Evolutionary conservation across 2,797 vertebrate genomes (phyloP).

Genomic region (Channallabes apus): DNA sequence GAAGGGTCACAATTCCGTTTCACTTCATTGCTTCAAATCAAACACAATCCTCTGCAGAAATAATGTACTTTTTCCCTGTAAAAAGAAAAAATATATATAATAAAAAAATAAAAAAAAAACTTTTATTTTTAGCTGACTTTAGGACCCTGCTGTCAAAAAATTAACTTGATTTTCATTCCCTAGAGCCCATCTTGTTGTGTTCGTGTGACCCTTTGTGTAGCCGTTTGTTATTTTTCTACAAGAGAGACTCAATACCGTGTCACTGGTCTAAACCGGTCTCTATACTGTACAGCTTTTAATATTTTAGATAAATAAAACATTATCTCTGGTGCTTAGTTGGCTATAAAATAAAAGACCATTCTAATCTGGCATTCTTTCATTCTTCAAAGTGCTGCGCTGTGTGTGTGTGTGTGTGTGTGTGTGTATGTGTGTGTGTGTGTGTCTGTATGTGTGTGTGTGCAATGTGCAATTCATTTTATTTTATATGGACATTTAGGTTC

Average conservation of each 20-base stretch:
- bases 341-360: slow-evolving; percentile 38
- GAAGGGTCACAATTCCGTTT: neutral
- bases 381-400: neutral
- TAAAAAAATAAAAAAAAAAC: neutral
- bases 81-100: neutral
- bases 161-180: neutral
- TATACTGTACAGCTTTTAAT: slow-evolving; percentile 48
- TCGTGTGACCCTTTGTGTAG: neutral
- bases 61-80: neutral
- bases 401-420: slow-evolving; percentile 4
- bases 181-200: slow-evolving; percentile 6
- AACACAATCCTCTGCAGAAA: neutral
- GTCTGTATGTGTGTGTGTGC: too few relatives aligned
- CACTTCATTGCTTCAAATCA: neutral
- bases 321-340: slow-evolving; percentile 32
- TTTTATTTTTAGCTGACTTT: neutral
- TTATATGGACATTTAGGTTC: slow-evolving; percentile 43
- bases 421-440: neutral
- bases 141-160: slow-evolving; percentile 9
- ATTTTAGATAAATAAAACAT: slow-evolving; percentile 58
- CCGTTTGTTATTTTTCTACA: slow-evolving; percentile 7
- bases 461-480: slow-evolving; percentile 18
- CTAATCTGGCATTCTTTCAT: slow-evolving; percentile 44
- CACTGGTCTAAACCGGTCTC: neutral
- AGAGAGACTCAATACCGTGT: neutral